phyloP scores from a whole-genome alignment of 2,888 invertebrate species.

The Cryptus viduatorius region DNA sequence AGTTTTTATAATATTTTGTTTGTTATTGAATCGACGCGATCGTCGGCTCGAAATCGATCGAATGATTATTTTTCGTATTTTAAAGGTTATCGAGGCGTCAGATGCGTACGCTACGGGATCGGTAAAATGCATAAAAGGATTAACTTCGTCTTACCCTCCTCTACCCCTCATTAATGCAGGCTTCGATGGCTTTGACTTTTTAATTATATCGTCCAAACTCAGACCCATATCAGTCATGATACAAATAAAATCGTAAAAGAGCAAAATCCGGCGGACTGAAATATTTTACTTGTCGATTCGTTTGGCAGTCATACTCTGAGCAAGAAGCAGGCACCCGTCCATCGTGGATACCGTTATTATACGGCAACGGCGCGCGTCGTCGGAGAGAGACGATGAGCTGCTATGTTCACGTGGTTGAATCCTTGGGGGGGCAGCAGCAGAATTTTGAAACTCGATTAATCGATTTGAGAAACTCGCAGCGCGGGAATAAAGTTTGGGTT shows the following conservation, averaged over 20 bases:
- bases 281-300: conserved; percentile 22
- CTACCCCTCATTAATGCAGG: conserved; percentile 77
- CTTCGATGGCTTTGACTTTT: conserved; percentile 79
- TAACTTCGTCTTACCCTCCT: conserved; percentile 77
- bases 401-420: too few relatives aligned
- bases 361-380: too few relatives aligned
- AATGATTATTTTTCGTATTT: conserved; percentile 23
- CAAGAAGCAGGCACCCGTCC: conserved; percentile 4
- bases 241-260: conserved; percentile 26
- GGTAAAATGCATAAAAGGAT: background rate
- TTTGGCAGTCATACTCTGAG: conserved; percentile 21
- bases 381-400: too few relatives aligned
- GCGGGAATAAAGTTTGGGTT: background rate
- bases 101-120: conserved; percentile 23
- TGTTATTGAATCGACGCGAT: background rate
- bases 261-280: conserved; percentile 16
- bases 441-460: background rate
- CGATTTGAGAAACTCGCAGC: background rate
- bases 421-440: too few relatives aligned
- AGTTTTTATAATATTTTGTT: background rate
- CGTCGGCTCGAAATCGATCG: background rate
- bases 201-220: conserved; percentile 85
- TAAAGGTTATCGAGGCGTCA: conserved; percentile 41
- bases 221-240: conserved; percentile 74
- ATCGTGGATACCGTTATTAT: conserved; percentile 3